A percentile compares a stretch with the other conserved stretches of the same genome.
phyloP scores from a whole-genome alignment of 2,888 invertebrate genomes.

The Pristionchus maxplancki region DNA sequence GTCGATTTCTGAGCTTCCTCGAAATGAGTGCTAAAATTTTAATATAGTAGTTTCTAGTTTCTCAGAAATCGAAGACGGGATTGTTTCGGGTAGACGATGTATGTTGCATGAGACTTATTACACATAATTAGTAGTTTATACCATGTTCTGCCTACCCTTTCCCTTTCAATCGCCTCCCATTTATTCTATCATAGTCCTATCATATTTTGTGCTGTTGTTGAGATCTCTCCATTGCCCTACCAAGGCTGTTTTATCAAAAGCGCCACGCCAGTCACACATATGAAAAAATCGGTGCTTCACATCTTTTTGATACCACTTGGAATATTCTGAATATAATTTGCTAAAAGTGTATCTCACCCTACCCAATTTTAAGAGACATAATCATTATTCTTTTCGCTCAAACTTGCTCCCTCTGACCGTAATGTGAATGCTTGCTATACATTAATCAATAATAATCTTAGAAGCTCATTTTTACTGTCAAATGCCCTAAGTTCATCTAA shows the following conservation, averaged over 20 bases:
- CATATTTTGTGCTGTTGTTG: not conserved
- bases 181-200: not conserved
- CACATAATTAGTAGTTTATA: not conserved
- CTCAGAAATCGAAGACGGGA: slow-evolving; percentile 26
- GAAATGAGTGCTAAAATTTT: not conserved
- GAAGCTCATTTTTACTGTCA: not conserved
- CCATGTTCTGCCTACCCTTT: not conserved
- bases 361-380: not conserved
- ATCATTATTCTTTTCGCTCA: not conserved
- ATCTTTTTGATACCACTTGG: not conserved
- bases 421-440: not conserved
- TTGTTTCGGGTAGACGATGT: slow-evolving; percentile 10
- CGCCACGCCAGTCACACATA: not conserved
- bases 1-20: slow-evolving; percentile 44
- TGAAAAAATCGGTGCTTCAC: not conserved
- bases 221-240: not conserved
- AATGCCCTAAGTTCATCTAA: slow-evolving; percentile 1
- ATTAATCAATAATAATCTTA: not conserved
- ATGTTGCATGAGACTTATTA: slow-evolving; percentile 22
- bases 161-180: not conserved
- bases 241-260: not conserved
- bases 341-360: not conserved
- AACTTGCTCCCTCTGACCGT: not conserved
- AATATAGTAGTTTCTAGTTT: not conserved
- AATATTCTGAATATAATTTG: not conserved